phyloP scores from a whole-genome alignment of 2,113 vertebrate species.

The Eulacestoma nigropectus region DNA sequence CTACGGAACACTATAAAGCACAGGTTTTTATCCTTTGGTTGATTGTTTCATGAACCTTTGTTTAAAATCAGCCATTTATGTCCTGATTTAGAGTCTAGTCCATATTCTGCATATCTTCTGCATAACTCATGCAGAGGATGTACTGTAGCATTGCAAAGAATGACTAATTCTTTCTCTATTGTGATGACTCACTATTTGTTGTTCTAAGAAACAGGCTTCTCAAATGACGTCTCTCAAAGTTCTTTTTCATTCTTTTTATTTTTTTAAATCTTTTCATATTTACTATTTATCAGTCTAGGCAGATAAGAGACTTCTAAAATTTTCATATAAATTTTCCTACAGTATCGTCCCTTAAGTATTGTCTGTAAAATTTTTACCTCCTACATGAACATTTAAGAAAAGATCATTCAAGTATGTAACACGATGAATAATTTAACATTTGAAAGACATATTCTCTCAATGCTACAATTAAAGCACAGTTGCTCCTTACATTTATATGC shows the following conservation, averaged over 20 bases:
- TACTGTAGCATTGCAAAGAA: conserved; percentile 8
- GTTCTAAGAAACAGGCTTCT: conserved; percentile 52
- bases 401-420: conserved; percentile 35
- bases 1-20: not conserved
- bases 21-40: not conserved
- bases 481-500: conserved; percentile 14
- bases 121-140: conserved; percentile 25
- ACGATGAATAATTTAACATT: conserved; percentile 39
- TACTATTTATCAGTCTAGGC: conserved; percentile 24
- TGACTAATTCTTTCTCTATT: conserved; percentile 64
- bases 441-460: conserved; percentile 50
- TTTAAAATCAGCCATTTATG: conserved; percentile 20
- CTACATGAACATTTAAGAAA: conserved; percentile 16
- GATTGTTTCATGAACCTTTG: not conserved
- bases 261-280: not conserved
- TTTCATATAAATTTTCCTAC: conserved; percentile 2
- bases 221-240: conserved; percentile 2
- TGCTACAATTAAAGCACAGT: conserved; percentile 42
- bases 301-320: not conserved
- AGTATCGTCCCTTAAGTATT: not conserved
- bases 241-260: not conserved
- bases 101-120: conserved; percentile 21
- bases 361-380: conserved; percentile 7
- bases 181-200: conserved; percentile 63
- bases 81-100: conserved; percentile 1